Base-by-base conservation (phyloP, 2,797 vertebrate species). In the Epinephelus malabaricus region DNA sequence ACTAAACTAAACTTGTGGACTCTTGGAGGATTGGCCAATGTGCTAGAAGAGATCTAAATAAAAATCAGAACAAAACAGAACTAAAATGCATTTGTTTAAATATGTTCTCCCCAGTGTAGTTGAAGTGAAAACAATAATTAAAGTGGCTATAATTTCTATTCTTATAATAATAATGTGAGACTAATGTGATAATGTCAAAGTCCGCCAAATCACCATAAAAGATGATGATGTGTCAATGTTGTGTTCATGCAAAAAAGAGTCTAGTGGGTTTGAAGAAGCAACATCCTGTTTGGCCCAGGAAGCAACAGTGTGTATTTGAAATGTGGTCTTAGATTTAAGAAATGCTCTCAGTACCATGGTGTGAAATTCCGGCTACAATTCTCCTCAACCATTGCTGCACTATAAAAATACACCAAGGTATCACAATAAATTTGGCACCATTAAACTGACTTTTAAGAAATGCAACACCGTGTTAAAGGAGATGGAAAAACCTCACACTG, bases 381-480 rank as follows among this genome's bases (percentile, higher is more conserved):
- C 25, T 46, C 55, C 46, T 64, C 13, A 49, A 45, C 0, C 4
- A 19, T 5, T 17, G 21, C 21, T 7, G 49, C 1, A 3, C 58
- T 65, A 60, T 21, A 18, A 54, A 21, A 49, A 53, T 38, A 45
- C 6, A 45, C 19, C 17, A 6, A 75, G 8, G 13, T 51, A 27
- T 68, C 68, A n/a, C 21, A 63, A 13, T 61, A 49, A 6, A 55
- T 54, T 6, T 66, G 30, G 23, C 3, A 10, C n/a, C 54, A 8
- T 53, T 30, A 15, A 58, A 74, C 17, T 46, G 5, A 66, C 59
- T 27, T 30, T 63, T 70, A 19, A 49, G 43, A 86, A 76, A 67
- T 40, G 19, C 8, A 64, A 30, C 61, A 9, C 23, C 51, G 23
- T 58, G 47, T 72, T 56, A 34, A 63, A 72, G 61, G 34, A 62